Evolutionary conservation across 2,888 invertebrate genomes (phyloP).

Genomic region (Thereva unica): DNA sequence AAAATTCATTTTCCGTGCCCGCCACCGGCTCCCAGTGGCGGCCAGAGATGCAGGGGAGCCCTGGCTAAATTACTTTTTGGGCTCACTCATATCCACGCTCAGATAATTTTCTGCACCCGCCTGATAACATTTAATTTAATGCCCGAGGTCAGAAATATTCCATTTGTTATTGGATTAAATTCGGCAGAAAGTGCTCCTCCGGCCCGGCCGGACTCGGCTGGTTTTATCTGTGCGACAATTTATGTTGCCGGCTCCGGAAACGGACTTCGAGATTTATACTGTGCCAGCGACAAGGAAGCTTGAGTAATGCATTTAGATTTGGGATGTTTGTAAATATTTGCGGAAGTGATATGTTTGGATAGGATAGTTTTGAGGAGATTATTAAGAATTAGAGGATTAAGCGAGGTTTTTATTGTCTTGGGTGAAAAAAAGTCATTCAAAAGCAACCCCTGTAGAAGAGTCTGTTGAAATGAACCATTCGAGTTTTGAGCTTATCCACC

Average conservation of each 20-base stretch:
- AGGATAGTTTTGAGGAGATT: too few relatives aligned
- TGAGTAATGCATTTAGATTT: too few relatives aligned
- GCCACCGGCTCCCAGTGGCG: not conserved
- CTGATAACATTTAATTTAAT: slow-evolving; percentile 60
- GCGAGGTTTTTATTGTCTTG: too few relatives aligned
- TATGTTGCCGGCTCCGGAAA: slow-evolving; percentile 23
- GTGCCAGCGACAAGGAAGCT: too few relatives aligned
- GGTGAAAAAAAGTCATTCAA: too few relatives aligned
- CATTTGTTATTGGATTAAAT: slow-evolving; percentile 60
- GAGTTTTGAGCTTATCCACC: too few relatives aligned
- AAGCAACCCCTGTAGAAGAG: too few relatives aligned
- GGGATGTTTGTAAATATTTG: too few relatives aligned
- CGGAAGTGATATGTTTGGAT: too few relatives aligned
- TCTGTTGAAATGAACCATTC: too few relatives aligned
- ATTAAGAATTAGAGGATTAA: too few relatives aligned
- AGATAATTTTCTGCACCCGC: slow-evolving; percentile 59
- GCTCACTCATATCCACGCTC: slow-evolving; percentile 20
- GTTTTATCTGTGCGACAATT: slow-evolving; percentile 41
- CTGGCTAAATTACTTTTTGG: slow-evolving; percentile 40
- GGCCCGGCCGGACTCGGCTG: slow-evolving; percentile 12
- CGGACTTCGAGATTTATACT: not conserved
- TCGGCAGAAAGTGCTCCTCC: slow-evolving; percentile 52
- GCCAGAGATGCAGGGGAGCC: slow-evolving; percentile 16
- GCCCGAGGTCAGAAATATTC: slow-evolving; percentile 60
- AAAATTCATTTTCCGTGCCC: slow-evolving; percentile 15